A percentile compares a stretch with the other conserved stretches of the same genome.
Conservation (phyloP, 1,140 invertebrate genomes). For the Bilobella aurantiaca region DNA sequence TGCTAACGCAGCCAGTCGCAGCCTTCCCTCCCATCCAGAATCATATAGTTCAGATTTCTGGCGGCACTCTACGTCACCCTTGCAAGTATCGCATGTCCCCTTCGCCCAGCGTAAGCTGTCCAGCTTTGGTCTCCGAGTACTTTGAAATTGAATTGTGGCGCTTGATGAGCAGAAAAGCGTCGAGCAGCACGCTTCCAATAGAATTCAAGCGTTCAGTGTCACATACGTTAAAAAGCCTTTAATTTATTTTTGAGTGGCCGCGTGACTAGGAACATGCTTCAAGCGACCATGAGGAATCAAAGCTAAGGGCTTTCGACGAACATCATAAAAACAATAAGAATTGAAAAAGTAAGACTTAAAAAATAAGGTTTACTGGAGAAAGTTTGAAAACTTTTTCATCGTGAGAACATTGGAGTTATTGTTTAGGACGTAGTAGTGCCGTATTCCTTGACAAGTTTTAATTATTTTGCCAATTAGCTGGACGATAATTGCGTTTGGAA, state of each 20-base stretch:
- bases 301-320: no score
- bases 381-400: no score
- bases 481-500: no score
- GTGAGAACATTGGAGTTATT: no score
- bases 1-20: constrained; percentile 22
- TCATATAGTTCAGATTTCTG: constrained; percentile 25
- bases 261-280: background rate
- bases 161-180: constrained; percentile 20
- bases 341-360: no score
- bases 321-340: no score
- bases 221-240: constrained; percentile 14
- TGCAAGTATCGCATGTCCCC: constrained; percentile 19
- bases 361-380: no score
- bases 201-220: constrained; percentile 10
- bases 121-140: background rate
- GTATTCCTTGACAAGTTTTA: no score
- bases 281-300: constrained; percentile 17
- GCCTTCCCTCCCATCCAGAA: constrained; percentile 2
- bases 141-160: constrained; percentile 9
- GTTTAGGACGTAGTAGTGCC: no score
- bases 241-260: constrained; percentile 11
- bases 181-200: constrained; percentile 25
- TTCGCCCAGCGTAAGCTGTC: constrained; percentile 6
- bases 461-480: no score
- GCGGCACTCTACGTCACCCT: constrained; percentile 1